These are phyloP conservation scores for Ceratotherium simum DNA, from an alignment of 2,113 vertebrate species.

Conservation along the genomic window DNA sequence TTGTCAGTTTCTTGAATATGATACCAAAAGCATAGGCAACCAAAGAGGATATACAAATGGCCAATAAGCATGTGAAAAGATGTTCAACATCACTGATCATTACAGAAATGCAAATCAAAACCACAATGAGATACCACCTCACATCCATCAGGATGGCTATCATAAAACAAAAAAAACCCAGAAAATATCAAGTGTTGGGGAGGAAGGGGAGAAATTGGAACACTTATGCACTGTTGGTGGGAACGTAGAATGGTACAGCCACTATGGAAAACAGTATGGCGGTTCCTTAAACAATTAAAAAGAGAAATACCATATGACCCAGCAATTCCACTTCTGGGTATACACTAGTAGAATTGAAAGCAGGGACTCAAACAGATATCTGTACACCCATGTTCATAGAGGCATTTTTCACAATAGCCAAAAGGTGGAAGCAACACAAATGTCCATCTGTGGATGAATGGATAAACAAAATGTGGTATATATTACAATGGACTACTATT, in stretches of 20 bases:
- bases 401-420: fast-evolving
- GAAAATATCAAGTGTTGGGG: not conserved
- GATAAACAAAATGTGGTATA: fast-evolving
- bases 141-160: not conserved
- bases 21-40: not conserved
- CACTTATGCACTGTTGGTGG: fast-evolving
- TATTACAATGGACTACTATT: fast-evolving
- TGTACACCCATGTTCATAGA: fast-evolving
- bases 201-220: not conserved
- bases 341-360: not conserved
- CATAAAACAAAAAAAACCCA: not conserved
- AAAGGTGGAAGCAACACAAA: fast-evolving
- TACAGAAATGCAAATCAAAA: not conserved
- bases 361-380: not conserved
- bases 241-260: fast-evolving
- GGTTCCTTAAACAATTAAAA: not conserved
- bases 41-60: not conserved
- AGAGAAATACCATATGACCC: fast-evolving
- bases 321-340: not conserved
- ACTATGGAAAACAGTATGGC: fast-evolving
- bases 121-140: fast-evolving
- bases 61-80: not conserved
- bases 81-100: too few species aligned
- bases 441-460: fast-evolving
- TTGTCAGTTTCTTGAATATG: not conserved